Evolutionary conservation across 2,113 vertebrate genomes (phyloP).

Genomic region (Xiphophorus maculatus): DNA sequence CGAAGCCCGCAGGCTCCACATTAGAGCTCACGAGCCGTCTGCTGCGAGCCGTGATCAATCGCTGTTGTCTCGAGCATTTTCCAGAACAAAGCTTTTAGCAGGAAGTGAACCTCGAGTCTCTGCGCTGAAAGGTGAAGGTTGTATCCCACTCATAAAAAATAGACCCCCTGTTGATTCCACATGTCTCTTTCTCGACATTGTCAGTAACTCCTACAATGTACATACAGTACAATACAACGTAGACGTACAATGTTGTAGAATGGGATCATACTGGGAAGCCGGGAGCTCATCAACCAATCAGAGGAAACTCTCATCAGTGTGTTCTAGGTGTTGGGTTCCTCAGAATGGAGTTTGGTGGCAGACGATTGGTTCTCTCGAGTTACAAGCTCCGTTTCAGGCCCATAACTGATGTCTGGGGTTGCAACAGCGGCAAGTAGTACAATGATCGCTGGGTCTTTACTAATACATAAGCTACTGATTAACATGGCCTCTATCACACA

Average conservation of each 20-base stretch:
- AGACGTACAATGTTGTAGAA: background rate
- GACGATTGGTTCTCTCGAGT: slow-evolving; percentile 61
- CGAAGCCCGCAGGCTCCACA: slow-evolving; percentile 63
- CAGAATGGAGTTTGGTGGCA: slow-evolving; percentile 33
- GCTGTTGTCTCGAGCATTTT: slow-evolving; percentile 23
- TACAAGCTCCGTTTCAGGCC: slow-evolving; percentile 70
- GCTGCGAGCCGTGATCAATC: slow-evolving; percentile 58
- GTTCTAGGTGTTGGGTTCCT: slow-evolving; percentile 50
- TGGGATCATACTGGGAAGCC: background rate
- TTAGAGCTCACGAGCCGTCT: slow-evolving; percentile 48
- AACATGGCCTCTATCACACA: slow-evolving; percentile 44
- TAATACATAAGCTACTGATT: slow-evolving; percentile 77
- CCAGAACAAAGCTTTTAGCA: slow-evolving; percentile 52
- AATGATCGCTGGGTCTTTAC: slow-evolving; percentile 69
- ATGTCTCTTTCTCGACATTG: too few relatives aligned
- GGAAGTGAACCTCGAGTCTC: slow-evolving; percentile 7
- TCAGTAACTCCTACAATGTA: too few relatives aligned
- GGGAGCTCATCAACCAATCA: slow-evolving; percentile 15
- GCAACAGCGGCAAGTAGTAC: slow-evolving; percentile 21
- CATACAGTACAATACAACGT: too few relatives aligned
- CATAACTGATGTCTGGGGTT: slow-evolving; percentile 14
- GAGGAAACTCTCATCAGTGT: background rate
- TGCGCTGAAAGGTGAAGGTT: slow-evolving; percentile 2
- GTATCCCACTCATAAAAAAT: background rate
- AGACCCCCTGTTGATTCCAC: background rate